A percentile compares a stretch with the other conserved stretches of the same genome.
Evolutionary conservation across 2,797 vertebrate genomes (phyloP).

Genomic region (Numenius phaeopus): DNA sequence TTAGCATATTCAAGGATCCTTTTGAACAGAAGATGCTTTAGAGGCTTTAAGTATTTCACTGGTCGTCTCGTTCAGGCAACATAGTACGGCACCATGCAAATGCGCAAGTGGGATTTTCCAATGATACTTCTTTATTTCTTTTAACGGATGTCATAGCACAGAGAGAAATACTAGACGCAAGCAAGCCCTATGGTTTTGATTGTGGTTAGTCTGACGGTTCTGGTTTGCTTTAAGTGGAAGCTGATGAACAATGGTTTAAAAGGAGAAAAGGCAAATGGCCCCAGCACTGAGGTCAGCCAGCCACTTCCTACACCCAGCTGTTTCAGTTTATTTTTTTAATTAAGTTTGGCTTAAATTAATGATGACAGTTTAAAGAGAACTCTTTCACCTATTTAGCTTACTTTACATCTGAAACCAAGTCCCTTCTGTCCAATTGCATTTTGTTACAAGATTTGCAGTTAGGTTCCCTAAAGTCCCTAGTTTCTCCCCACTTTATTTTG

Average conservation of each 20-base stretch:
- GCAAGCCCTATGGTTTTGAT: slow-evolving; percentile 55
- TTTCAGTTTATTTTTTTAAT: slow-evolving; percentile 74
- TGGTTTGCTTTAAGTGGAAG: slow-evolving; percentile 67
- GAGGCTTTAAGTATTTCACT: neutral
- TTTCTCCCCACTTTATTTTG: slow-evolving; percentile 44
- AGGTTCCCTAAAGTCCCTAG: slow-evolving; percentile 11
- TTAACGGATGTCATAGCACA: neutral
- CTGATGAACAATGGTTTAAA: slow-evolving; percentile 63
- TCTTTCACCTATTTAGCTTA: slow-evolving; percentile 65
- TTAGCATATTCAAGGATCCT: neutral
- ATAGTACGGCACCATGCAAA: neutral
- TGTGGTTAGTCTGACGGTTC: slow-evolving; percentile 50
- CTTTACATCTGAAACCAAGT: slow-evolving; percentile 63
- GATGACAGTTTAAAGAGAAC: slow-evolving; percentile 71
- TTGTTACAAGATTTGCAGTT: slow-evolving; percentile 51
- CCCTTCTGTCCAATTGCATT: slow-evolving; percentile 57
- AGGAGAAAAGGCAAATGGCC: slow-evolving; percentile 55
- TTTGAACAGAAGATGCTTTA: neutral
- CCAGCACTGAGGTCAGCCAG: slow-evolving; percentile 55
- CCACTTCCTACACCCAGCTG: slow-evolving; percentile 71
- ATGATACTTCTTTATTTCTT: neutral
- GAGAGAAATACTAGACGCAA: slow-evolving; percentile 21
- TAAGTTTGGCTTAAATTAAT: slow-evolving; percentile 72
- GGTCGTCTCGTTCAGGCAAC: neutral
- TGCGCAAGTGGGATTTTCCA: neutral